Evolutionary conservation across 2,113 vertebrate genomes (phyloP).

Genomic region (Mystacornis crossleyi): DNA sequence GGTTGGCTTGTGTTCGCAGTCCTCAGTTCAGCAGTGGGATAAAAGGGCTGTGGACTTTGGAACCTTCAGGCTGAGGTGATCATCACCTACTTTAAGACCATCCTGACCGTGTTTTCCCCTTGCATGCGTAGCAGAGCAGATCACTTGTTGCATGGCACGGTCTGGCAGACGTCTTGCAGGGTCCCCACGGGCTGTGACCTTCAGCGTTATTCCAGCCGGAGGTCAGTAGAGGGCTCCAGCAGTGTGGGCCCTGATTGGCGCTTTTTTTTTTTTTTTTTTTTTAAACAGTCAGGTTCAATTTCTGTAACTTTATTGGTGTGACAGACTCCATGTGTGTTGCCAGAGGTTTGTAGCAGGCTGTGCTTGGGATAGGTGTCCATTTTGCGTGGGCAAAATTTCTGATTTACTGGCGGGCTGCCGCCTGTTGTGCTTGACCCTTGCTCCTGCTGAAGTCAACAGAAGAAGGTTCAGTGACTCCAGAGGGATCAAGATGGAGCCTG

Average conservation of each 20-base stretch:
- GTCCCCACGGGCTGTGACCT: slow-evolving; percentile 14
- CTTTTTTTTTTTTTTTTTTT: neutral
- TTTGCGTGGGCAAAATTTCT: slow-evolving; percentile 6
- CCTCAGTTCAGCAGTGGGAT: neutral
- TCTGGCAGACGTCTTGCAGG: neutral
- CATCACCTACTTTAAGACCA: neutral
- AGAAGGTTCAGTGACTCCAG: slow-evolving; percentile 50
- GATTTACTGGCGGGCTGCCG: neutral
- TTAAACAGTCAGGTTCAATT: neutral
- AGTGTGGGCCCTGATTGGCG: neutral
- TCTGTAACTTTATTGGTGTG: neutral
- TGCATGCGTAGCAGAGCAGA: neutral
- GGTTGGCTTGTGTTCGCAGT: neutral
- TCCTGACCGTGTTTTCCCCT: neutral
- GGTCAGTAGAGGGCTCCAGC: slow-evolving; percentile 69
- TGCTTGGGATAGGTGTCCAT: neutral
- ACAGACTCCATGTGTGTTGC: neutral
- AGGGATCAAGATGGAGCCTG: slow-evolving; percentile 38
- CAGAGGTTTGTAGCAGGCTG: neutral
- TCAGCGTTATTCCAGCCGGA: slow-evolving; percentile 31
- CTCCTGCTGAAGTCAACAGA: slow-evolving; percentile 58
- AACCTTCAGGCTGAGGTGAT: neutral
- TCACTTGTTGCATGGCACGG: neutral
- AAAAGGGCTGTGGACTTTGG: neutral
- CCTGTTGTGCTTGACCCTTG: slow-evolving; percentile 13